These are phyloP conservation scores for Sepiola atlantica DNA, from an alignment of 2,888 invertebrate genomes.

Conservation along the genomic window DNA sequence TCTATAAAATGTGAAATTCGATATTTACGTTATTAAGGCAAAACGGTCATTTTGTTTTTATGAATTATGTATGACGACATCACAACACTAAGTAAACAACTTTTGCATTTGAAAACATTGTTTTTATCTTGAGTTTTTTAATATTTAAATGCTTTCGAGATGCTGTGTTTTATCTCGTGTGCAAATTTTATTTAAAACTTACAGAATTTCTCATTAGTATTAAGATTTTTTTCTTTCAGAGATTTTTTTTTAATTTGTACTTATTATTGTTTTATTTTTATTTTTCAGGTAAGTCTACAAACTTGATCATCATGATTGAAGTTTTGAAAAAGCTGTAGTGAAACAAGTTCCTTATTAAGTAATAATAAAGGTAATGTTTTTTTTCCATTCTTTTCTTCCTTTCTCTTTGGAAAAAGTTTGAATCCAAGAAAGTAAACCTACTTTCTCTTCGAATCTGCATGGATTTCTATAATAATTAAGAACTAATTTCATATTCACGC, in stretches of 20 bases:
- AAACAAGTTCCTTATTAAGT: neutral
- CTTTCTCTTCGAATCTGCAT: neutral
- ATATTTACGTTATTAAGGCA: too few species aligned
- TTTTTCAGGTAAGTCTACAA: neutral
- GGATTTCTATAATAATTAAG: neutral
- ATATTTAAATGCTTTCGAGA: too few species aligned
- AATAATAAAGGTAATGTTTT: neutral
- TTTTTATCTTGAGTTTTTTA: too few species aligned
- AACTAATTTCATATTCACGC: too few species aligned
- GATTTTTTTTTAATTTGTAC: neutral
- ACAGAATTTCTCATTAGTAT: neutral
- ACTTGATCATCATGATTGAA: neutral
- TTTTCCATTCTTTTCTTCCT: neutral
- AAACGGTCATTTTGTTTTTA: too few species aligned
- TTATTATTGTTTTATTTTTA: neutral
- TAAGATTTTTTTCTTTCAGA: neutral
- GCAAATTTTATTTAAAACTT: too few species aligned
- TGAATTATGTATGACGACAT: too few species aligned
- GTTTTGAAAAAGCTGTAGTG: neutral
- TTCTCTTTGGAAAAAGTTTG: neutral
- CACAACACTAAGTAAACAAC: too few species aligned
- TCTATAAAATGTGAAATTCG: too few species aligned
- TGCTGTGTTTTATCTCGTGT: too few species aligned
- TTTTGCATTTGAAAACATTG: too few species aligned
- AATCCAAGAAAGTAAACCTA: neutral